Evolutionary conservation across 2,797 vertebrate species (phyloP), one percentile per base, ranked within the genome.

Genomic region (Netta rufina): DNA sequence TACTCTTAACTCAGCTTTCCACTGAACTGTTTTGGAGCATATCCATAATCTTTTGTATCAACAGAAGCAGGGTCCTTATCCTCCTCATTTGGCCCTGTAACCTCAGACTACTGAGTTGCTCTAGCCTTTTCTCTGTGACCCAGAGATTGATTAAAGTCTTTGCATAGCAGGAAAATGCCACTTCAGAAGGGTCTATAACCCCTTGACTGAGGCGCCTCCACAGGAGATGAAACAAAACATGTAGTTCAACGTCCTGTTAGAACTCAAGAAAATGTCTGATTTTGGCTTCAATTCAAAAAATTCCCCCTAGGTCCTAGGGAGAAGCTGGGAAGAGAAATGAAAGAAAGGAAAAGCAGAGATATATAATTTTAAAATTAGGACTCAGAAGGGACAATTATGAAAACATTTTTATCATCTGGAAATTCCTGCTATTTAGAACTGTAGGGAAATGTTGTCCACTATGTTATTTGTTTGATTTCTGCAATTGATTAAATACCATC

Each of bases 391-490:
- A 5, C 30, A 61, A 11, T n/a, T 71, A 28, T 7, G 6, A 92
- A 92, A 84, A 9, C 16, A 49, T 60, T 81, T 90, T 79, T 73
- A 60, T 54, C 20, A 41, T 65, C 70, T 76, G 14, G 32, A 88
- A 92, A 94, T 74, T 65, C 61, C 8, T 0, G 0, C 12, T 93
- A 41, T 61, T 90, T 84, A 70, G 53, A 96, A 74, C 32, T 79
- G 73, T 0, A 1, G 64, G 64, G 64, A 92, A 91, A 88, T 71
- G 27, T 51, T 89, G 72, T 77, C 60, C 74, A 58, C n/a, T 61
- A 25, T 87, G 32, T 71, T 82, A 73, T 73, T 92, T 94, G 74
- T 95, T 89, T 91, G 57, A 93, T 91, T 96, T 89, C 80, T 94
- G 43, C 36, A 84, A 54, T 7, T 88, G 77, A 82, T 95, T 91